Percentiles rank a stretch among this genome's conserved stretches.
These are phyloP conservation scores for Urocolius indicus DNA, from an alignment of 2,113 vertebrate species.

Conservation along the genomic window DNA sequence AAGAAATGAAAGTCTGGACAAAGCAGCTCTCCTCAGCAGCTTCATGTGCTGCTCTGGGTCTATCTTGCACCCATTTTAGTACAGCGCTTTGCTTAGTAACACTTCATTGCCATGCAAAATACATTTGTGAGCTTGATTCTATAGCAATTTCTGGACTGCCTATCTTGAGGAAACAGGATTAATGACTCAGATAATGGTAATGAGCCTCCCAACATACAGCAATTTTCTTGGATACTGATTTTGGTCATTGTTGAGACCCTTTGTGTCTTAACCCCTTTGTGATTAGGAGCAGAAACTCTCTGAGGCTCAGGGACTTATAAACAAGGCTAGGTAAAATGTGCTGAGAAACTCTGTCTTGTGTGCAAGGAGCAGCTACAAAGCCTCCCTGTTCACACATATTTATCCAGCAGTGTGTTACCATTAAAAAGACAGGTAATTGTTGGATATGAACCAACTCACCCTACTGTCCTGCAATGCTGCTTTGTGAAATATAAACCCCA, in stretches of 20 bases:
- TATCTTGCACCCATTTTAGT: background rate
- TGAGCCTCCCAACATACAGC: background rate
- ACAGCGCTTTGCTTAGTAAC: background rate
- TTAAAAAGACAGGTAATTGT: background rate
- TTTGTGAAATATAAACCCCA: background rate
- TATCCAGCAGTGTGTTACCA: background rate
- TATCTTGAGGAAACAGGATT: accelerated
- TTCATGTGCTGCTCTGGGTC: background rate
- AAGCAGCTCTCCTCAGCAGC: background rate
- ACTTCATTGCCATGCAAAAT: background rate
- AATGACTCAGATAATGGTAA: background rate
- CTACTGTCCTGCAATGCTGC: background rate
- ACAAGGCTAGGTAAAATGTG: background rate
- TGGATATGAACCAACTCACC: background rate
- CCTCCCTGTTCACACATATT: background rate
- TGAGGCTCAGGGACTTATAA: background rate
- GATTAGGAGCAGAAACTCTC: background rate
- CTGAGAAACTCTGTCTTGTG: background rate
- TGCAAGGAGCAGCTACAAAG: background rate
- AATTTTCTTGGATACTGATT: background rate
- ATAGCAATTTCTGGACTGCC: background rate
- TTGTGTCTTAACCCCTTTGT: no score
- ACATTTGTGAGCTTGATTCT: background rate
- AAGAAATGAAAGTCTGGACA: background rate
- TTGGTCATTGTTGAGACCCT: background rate